A percentile compares a stretch with the other conserved stretches of the same genome.
These are phyloP conservation scores for Limnephilus auricula DNA, from an alignment of 2,888 invertebrate genomes.

Conservation along the genomic window DNA sequence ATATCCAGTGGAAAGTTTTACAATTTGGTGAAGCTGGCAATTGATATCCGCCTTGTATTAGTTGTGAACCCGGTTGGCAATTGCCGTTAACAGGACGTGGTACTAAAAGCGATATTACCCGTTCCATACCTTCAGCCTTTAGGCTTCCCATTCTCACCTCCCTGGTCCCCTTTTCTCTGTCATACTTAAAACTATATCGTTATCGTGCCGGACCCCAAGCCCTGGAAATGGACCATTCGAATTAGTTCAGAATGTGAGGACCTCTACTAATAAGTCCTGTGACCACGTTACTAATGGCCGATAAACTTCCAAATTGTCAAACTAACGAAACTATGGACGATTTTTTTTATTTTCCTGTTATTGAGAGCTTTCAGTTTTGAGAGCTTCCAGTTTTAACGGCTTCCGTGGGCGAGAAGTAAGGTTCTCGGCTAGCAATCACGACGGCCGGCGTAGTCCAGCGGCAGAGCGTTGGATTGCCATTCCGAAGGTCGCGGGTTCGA, in stretches of 20 bases:
- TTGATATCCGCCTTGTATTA: slow-evolving; percentile 22
- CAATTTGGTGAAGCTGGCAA: not conserved
- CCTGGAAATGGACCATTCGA: not conserved
- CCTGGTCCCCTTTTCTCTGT: not conserved
- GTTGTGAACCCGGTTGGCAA: not conserved
- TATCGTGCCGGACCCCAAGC: not conserved
- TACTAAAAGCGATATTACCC: slow-evolving; percentile 1
- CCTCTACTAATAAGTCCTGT: not conserved
- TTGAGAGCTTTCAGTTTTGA: too few species aligned
- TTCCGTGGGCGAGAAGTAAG: too few species aligned
- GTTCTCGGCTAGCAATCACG: too few species aligned
- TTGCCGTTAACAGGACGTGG: not conserved
- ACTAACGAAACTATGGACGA: too few species aligned
- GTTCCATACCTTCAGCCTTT: not conserved
- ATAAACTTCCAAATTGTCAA: too few species aligned
- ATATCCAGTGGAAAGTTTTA: not conserved
- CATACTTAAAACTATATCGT: not conserved
- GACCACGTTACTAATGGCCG: not conserved
- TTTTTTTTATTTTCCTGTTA: too few species aligned
- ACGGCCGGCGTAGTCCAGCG: too few species aligned
- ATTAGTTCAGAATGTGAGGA: not conserved
- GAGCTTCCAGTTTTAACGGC: too few species aligned
- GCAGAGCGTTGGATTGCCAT: too few species aligned
- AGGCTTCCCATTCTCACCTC: not conserved
- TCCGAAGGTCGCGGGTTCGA: too few species aligned